phyloP scores from a whole-genome alignment of 2,888 invertebrate genomes.

The Himalopsyche anomala region DNA sequence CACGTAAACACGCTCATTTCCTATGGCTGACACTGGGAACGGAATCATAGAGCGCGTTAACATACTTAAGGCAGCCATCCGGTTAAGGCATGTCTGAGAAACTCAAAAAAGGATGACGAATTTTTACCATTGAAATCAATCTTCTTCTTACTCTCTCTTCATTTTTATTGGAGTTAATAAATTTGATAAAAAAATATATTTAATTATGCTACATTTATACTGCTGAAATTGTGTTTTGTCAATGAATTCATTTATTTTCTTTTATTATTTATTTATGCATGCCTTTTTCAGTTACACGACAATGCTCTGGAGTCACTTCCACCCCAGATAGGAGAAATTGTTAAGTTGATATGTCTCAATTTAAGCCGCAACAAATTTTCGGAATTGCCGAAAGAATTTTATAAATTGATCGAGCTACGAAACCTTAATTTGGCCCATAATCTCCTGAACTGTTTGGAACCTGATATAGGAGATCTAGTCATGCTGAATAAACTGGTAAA shows the following conservation, averaged over 20 bases:
- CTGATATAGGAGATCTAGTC: constrained; percentile 86
- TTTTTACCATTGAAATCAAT: constrained; percentile 22
- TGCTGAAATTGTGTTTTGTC: too few relatives aligned
- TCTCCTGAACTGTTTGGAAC: constrained; percentile 80
- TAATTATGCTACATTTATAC: too few relatives aligned
- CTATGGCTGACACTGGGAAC: too few relatives aligned
- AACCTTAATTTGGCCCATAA: constrained; percentile 87
- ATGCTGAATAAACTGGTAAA: constrained; percentile 86
- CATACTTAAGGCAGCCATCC: too few relatives aligned
- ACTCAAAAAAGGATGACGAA: too few relatives aligned
- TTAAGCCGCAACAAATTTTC: constrained; percentile 83
- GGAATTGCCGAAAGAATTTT: constrained; percentile 81
- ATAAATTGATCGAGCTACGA: constrained; percentile 82
- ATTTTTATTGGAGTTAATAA: too few relatives aligned
- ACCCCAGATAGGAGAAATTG: constrained; percentile 83
- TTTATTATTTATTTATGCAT: constrained; percentile 62
- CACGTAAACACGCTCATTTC: too few relatives aligned
- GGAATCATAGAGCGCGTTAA: too few relatives aligned
- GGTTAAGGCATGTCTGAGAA: too few relatives aligned
- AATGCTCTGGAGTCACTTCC: constrained; percentile 87
- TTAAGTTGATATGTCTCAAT: constrained; percentile 81
- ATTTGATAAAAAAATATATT: too few relatives aligned
- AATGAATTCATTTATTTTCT: constrained; percentile 59
- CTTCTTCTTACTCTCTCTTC: neutral
- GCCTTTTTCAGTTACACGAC: constrained; percentile 84